Percentiles rank a stretch among this genome's conserved stretches.
Evolutionary conservation across 2,888 invertebrate species (phyloP).

Genomic region (Harpalus rufipes): DNA sequence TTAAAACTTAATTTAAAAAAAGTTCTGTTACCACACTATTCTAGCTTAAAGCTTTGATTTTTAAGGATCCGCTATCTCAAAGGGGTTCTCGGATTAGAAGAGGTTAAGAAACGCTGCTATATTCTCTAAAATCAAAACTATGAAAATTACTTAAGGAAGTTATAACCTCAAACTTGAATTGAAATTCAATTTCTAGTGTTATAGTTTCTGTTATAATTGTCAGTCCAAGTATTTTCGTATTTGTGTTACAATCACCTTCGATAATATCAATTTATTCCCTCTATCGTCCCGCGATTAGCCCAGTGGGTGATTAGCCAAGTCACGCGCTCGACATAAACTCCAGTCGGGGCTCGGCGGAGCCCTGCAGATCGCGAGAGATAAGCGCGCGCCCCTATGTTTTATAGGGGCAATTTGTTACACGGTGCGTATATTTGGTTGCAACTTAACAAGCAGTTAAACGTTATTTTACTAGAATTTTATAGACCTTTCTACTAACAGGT

Average conservation of each 20-base stretch:
- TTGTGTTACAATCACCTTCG: neutral
- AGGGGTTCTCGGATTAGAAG: too few species aligned
- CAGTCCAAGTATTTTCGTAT: neutral
- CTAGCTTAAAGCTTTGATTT: too few species aligned
- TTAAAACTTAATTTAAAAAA: too few species aligned
- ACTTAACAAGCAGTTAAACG: constrained; percentile 64
- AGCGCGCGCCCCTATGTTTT: constrained; percentile 62
- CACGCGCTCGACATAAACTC: constrained; percentile 44
- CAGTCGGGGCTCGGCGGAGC: neutral
- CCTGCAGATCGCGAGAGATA: constrained; percentile 62
- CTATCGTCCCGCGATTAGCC: constrained; percentile 41
- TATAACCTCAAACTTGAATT: too few species aligned
- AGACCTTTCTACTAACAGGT: constrained; percentile 36
- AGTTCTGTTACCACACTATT: too few species aligned
- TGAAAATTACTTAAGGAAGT: too few species aligned
- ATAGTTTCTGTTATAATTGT: neutral
- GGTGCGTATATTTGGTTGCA: constrained; percentile 64
- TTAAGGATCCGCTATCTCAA: too few species aligned
- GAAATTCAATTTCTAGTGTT: too few species aligned
- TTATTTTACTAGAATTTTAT: constrained; percentile 66
- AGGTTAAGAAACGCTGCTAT: too few species aligned
- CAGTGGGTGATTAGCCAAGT: constrained; percentile 49
- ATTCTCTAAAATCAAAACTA: too few species aligned
- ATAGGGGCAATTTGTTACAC: constrained; percentile 65
- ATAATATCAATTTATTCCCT: constrained; percentile 46